phyloP scores from a whole-genome alignment of 2,797 vertebrate genomes.

The Menidia menidia region DNA sequence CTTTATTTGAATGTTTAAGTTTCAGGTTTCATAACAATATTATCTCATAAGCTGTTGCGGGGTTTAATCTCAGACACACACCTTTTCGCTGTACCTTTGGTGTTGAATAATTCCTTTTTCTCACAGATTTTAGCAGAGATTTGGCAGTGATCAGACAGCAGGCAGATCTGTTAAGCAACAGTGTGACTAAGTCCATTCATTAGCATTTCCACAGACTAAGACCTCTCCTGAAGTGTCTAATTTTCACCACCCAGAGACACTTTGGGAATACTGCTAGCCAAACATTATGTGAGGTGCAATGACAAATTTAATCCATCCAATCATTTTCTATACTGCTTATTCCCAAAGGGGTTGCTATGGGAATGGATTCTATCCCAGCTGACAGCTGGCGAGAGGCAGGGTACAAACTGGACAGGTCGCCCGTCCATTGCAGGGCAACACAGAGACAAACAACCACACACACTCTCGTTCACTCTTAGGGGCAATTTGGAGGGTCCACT shows the following conservation, averaged over 20 bases:
- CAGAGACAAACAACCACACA: no score
- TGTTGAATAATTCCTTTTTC: background rate
- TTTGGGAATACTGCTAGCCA: background rate
- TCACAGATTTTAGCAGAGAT: slow-evolving; percentile 21
- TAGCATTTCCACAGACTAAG: slow-evolving; percentile 1
- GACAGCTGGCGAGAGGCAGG: no score
- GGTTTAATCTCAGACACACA: background rate
- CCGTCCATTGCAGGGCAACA: no score
- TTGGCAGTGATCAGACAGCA: slow-evolving; percentile 17
- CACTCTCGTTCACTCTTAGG: no score
- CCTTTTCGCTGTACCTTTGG: background rate
- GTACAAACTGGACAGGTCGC: no score
- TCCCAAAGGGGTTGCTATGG: no score
- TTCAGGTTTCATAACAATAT: background rate
- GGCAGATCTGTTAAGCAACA: slow-evolving; percentile 11
- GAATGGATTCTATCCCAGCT: no score
- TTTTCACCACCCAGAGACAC: background rate
- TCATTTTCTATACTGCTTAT: no score
- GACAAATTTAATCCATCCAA: no score
- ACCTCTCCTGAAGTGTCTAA: background rate
- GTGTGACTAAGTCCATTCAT: slow-evolving; percentile 15
- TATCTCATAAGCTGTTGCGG: background rate
- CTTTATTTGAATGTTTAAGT: slow-evolving; percentile 28
- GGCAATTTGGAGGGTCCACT: no score
- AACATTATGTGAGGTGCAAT: background rate